Evolutionary conservation across 2,888 invertebrate genomes (phyloP), one percentile per base, ranked within the genome.

Genomic region (Lutraria lutraria): DNA sequence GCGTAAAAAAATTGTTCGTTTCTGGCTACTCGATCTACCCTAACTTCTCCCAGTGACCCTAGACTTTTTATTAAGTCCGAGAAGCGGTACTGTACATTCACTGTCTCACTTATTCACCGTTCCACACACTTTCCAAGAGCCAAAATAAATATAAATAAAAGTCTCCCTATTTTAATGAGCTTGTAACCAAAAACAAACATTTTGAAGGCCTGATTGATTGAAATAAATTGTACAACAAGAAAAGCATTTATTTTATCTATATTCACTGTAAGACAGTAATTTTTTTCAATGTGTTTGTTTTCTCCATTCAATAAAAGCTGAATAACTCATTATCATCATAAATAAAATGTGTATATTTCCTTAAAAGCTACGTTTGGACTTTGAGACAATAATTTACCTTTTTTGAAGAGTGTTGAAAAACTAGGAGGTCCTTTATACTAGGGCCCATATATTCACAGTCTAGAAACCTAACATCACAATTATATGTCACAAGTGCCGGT

Each of bases 391-490:
- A 76, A 34, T 76, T 76, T 34, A 76, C 34, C 31, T 76, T 31
- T 76, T 76, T 34, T 76, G 76, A 34, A 76, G 76, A 76, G 76
- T 34, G 34, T 34, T 34, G 34, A 76, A 76, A 76, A 76, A 34
- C 76, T 16, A 34, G 76, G 76, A 76, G 76, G 76, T 76, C 76
- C 76, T 1, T 76, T 6, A 76, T 31, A 76, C 76, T 56, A 34
- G 76, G 76, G 31, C 76, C 34, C 1, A 76, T 16, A 34, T 76
- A 16, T 76, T 19, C n/a, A n/a, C 10, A 25, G 19, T 76, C 34
- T 31, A 76, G 76, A 31, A 31, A 34, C 76, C 43, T 43, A 8
- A 76, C 15, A 76, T 34, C 76, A 76, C 31, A 76, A 34, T 31
- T 0, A 31, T 31, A 76, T 76, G 19, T 76, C 34, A 76, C 31